A percentile compares a stretch with the other conserved stretches of the same genome.
These are phyloP conservation scores for Colletes gigas DNA, from an alignment of 1,140 invertebrate genomes.

Conservation along the genomic window DNA sequence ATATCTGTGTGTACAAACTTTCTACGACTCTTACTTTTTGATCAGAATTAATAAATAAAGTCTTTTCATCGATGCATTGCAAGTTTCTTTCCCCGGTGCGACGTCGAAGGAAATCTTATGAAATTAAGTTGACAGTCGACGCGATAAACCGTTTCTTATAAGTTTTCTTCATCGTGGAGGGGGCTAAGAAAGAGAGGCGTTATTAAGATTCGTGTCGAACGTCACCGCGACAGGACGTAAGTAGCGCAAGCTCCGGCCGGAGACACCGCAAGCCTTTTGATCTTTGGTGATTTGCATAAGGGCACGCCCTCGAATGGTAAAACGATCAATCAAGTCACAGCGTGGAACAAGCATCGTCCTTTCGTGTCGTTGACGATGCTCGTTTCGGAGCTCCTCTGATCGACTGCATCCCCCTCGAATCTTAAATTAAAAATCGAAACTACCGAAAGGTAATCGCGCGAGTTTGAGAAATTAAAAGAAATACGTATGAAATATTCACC, in stretches of 20 bases:
- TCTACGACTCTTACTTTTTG: no score
- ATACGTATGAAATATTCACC: no score
- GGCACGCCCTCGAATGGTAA: constrained; percentile 43
- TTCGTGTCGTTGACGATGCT: constrained; percentile 3
- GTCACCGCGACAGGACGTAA: constrained; percentile 36
- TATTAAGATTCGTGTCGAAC: constrained; percentile 58
- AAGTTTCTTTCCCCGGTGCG: no score
- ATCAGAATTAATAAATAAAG: no score
- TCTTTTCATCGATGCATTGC: no score
- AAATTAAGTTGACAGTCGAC: no score
- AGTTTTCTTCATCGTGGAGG: not conserved
- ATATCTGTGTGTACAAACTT: no score
- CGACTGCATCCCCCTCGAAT: constrained; percentile 19
- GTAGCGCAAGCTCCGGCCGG: constrained; percentile 40
- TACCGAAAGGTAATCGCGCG: no score
- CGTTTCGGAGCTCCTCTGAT: constrained; percentile 24
- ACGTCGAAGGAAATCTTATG: not conserved
- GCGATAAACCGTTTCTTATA: no score
- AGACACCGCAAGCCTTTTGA: constrained; percentile 59
- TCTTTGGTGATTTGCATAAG: constrained; percentile 67
- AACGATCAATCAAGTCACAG: constrained; percentile 67
- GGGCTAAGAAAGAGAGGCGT: not conserved
- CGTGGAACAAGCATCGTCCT: constrained; percentile 40
- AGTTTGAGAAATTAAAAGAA: no score
- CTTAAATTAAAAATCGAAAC: constrained; percentile 24